phyloP scores from a whole-genome alignment of 2,797 vertebrate species.

The Chaenodraco wilsoni region DNA sequence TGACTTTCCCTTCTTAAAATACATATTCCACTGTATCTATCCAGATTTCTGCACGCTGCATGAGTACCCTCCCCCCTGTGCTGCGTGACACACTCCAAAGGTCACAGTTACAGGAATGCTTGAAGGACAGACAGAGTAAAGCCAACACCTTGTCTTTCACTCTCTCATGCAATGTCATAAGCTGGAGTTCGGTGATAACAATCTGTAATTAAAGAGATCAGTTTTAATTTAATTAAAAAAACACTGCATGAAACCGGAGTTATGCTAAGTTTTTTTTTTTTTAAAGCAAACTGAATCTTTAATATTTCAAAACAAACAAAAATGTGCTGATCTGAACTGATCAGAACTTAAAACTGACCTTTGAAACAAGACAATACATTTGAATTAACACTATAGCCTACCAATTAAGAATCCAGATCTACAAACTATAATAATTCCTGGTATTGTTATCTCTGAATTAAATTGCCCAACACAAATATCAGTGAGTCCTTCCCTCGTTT shows the following conservation, averaged over 20 bases:
- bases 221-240: neutral
- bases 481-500: neutral
- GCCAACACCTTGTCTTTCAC: slow-evolving; percentile 76
- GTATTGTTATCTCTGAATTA: neutral
- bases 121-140: slow-evolving; percentile 84
- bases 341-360: too few species aligned
- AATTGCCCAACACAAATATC: neutral
- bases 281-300: slow-evolving; percentile 26
- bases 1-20: slow-evolving; percentile 42
- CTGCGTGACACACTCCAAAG: slow-evolving; percentile 86
- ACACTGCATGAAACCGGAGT: neutral
- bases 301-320: slow-evolving; percentile 12
- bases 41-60: slow-evolving; percentile 70
- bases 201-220: slow-evolving; percentile 56
- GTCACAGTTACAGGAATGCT: slow-evolving; percentile 87
- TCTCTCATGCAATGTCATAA: slow-evolving; percentile 63
- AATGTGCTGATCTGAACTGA: neutral
- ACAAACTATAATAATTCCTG: neutral
- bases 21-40: slow-evolving; percentile 63
- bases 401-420: too few species aligned
- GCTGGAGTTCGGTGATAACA: slow-evolving; percentile 69
- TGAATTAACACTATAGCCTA: neutral
- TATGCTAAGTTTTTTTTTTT: neutral
- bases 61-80: slow-evolving; percentile 74
- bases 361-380: neutral